Conservation (phyloP, 1,140 invertebrate genomes). For the Drosophila leontia region DNA sequence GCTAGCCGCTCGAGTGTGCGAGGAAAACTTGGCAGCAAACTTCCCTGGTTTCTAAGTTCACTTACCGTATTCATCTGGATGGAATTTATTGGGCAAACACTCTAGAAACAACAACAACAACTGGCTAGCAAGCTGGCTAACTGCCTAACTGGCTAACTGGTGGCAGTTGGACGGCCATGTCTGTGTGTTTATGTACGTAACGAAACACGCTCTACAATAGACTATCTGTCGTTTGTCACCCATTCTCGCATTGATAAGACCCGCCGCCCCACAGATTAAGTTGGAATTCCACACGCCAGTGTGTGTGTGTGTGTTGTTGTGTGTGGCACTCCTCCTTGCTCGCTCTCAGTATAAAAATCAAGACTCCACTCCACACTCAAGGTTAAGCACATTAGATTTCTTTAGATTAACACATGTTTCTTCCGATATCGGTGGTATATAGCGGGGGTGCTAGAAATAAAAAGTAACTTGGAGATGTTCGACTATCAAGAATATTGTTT, state of each 20-base stretch:
- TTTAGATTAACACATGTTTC: conserved; percentile 41
- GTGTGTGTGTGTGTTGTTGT: conserved; percentile 1
- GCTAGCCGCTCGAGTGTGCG: not conserved
- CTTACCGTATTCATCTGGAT: conserved; percentile 47
- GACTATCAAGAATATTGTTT: not conserved
- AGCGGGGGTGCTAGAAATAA: not conserved
- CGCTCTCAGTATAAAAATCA: conserved; percentile 28
- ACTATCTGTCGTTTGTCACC: conserved; percentile 48
- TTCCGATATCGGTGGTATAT: conserved; percentile 4
- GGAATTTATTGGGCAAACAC: conserved; percentile 47
- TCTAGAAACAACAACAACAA: conserved; percentile 4
- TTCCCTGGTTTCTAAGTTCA: conserved; percentile 27
- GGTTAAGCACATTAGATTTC: conserved; percentile 49
- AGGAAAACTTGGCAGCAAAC: not conserved
- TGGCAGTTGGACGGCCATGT: conserved; percentile 7
- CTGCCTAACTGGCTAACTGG: conserved; percentile 3
- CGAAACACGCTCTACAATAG: conserved; percentile 32
- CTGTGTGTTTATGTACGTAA: conserved; percentile 30
- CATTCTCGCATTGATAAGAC: conserved; percentile 34
- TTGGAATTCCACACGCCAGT: conserved; percentile 43
- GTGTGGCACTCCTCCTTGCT: conserved; percentile 26
- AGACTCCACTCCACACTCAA: conserved; percentile 44
- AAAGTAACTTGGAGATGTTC: not conserved
- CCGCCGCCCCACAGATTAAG: conserved; percentile 30
- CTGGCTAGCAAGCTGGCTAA: conserved; percentile 4